phyloP scores from a whole-genome alignment of 2,888 invertebrate species.

The Panzeria rudis region DNA sequence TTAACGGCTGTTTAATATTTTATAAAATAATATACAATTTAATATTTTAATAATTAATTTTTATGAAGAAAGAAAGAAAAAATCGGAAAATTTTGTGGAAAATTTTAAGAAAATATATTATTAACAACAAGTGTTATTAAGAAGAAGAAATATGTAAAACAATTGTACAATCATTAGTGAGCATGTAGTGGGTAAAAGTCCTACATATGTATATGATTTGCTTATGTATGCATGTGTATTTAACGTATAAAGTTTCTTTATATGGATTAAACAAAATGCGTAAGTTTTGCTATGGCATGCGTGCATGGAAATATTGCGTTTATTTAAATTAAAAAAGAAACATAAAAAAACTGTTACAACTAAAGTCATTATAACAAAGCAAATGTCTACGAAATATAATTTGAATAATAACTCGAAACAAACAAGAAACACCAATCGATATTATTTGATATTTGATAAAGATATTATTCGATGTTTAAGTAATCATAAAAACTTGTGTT shows the following conservation, averaged over 20 bases:
- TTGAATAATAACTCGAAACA: conserved; percentile 17
- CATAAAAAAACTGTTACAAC: conserved; percentile 17
- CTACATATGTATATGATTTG: conserved; percentile 2
- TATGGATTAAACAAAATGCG: conserved; percentile 17
- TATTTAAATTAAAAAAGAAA: conserved; percentile 31
- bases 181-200: conserved; percentile 16
- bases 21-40: conserved; percentile 3
- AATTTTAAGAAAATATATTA: not conserved
- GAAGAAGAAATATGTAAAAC: not conserved
- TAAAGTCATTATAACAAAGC: conserved; percentile 29
- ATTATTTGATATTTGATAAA: conserved; percentile 7
- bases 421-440: conserved; percentile 27
- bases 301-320: conserved; percentile 58
- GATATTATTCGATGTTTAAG: conserved; percentile 12
- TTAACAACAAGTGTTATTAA: not conserved
- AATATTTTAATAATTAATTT: conserved; percentile 5
- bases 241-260: not conserved
- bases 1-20: conserved; percentile 47
- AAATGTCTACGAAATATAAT: conserved; percentile 19
- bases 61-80: not conserved
- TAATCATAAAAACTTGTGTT: not conserved
- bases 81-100: not conserved
- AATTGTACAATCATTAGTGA: not conserved
- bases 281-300: conserved; percentile 40
- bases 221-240: not conserved